Base-by-base conservation (phyloP, 1,140 invertebrate species). In the Tetranychus urticae region DNA sequence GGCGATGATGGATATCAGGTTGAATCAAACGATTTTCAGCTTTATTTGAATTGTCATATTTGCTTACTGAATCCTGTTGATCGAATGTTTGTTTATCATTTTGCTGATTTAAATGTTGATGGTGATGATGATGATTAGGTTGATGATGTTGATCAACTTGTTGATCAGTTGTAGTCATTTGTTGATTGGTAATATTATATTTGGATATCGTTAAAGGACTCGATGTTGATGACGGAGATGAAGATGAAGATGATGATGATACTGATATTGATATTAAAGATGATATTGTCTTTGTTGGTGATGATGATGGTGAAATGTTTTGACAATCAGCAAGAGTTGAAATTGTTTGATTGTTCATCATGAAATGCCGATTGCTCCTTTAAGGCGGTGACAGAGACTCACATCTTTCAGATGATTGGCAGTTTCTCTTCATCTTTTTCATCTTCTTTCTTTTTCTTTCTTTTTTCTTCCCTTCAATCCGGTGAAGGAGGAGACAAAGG, bases 121-220 rank as follows among this genome's bases (percentile, higher is more conserved):
- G 60, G 35, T 61, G 50, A 23, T 50, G 60, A 39, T 37, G 58
- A 58, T 62, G 56, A 36, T 61, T 10, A 42, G 62, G n/a, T 10
- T 61, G 5, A 35, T 61, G 31, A 36, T 56, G 52, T 61, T 63
- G 36, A 37, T 56, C 23, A 36, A 56, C 8, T 56, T 63, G n/a
- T 6, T 42, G 61, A 56, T 52, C 48, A 42, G 10, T 42, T 42
- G 39, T 6, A 10, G 5, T 42, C 39, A 42, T 42, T 42, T 42
- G 10, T 42, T 42, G 39, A 42, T 42, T 42, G 5, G 39, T 23
- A 23, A 23, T 23, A 23, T 23, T 23, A 23, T 23, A 23, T 23
- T 23, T 23, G 23, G 23, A 23, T 23, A 23, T 23, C 23, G 23
- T 23, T 23, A 23, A 23, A 23, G 10, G 39, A 6, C 10, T 42